phyloP scores from a whole-genome alignment of 2,113 vertebrate genomes.

The Silurus meridionalis region DNA sequence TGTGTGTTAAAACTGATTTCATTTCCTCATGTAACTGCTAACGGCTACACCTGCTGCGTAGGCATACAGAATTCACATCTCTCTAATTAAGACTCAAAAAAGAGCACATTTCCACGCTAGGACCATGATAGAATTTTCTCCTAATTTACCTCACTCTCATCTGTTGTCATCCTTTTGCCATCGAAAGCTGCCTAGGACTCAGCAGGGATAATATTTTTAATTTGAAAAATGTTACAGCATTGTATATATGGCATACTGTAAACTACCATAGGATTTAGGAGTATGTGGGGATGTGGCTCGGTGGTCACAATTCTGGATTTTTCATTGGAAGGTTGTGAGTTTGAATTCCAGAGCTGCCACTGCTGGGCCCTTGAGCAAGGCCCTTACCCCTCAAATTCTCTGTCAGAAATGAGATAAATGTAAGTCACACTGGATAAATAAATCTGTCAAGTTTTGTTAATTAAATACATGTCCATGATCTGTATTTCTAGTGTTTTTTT shows the following conservation, averaged over 20 bases:
- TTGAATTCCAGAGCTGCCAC: too few relatives aligned
- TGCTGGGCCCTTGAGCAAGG: too few relatives aligned
- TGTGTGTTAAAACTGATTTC: constrained; percentile 43
- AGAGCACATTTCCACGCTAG: neutral
- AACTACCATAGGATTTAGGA: neutral
- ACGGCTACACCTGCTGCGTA: constrained; percentile 26
- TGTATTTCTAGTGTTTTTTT: neutral
- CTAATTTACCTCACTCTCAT: neutral
- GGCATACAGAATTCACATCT: constrained; percentile 1
- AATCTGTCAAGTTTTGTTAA: too few relatives aligned
- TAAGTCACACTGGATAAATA: too few relatives aligned
- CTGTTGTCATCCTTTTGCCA: neutral
- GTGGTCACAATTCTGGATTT: too few relatives aligned
- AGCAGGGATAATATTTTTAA: neutral
- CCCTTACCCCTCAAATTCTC: too few relatives aligned
- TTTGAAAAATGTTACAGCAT: neutral
- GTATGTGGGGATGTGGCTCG: neutral
- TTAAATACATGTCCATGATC: too few relatives aligned
- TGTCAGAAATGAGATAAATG: too few relatives aligned
- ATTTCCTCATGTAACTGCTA: constrained; percentile 40
- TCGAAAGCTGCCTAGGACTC: neutral
- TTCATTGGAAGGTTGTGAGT: too few relatives aligned
- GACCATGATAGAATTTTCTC: neutral
- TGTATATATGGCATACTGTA: constrained; percentile 1
- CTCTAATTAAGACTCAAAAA: constrained; percentile 29